Evolutionary conservation across 2,797 vertebrate species (phyloP), one percentile per base, ranked within the genome.

Genomic region (Scolopax bukidnonensis): DNA sequence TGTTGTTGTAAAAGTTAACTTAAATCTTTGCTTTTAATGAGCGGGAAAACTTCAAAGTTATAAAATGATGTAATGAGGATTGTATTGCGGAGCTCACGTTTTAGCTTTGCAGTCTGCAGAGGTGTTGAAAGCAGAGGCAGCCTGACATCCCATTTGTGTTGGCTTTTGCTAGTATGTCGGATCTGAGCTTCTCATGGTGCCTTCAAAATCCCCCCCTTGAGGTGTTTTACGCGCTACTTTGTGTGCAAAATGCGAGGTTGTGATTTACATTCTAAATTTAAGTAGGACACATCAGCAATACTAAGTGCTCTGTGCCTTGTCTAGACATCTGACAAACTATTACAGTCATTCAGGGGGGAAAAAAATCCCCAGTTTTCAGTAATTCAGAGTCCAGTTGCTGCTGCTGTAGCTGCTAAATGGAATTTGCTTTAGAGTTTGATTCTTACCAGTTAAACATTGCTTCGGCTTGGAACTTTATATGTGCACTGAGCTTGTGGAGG

Each of bases 381-480:
- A 94, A 96, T 87, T 93, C 89, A 80, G 88, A 43, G 74, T 83
- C 67, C 77, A 74, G 90, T 96, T 96, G 91, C 89, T 94, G 54
- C 86, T 94, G 45, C 71, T 91, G 51, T 87, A 64, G 70, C 77
- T 94, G 73, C 93, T 96, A 56, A 48, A 51, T 96, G 91, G 93
- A 95, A 87, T 92, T 78, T 89, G 80, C 89, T 93, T 95, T 95
- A 47, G 90, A 94, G 79, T 92, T 96, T 93, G 93, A 93, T 78
- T 97, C 97, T 96, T 90, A 57, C 80, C 95, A 76, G 90, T 93
- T 96, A 77, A 92, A 95, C 87, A 64, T 96, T 93, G 89, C 95
- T 97, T 86, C 81, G 38, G 71, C 83, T 65, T 94, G 68, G 84
- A 96, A 97, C 94, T 96, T 89, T 96, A 97, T 97, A 97, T 82